These are phyloP conservation scores for Thereva unica DNA, from an alignment of 2,888 invertebrate species.

Conservation along the genomic window DNA sequence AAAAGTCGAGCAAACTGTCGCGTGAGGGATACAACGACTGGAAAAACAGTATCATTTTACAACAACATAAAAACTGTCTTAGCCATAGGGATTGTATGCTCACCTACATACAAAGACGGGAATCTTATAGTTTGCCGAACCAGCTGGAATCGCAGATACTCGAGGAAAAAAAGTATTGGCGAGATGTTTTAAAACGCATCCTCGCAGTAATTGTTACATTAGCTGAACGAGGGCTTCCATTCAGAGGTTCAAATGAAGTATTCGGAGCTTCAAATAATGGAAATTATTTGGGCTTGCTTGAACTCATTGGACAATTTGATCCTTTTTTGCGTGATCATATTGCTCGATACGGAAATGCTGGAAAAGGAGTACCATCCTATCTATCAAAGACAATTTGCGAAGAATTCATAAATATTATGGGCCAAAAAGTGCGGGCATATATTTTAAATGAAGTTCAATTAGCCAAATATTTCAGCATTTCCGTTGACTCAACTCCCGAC, in stretches of 20 bases:
- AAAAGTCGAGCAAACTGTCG: not conserved
- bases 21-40: constrained; percentile 1
- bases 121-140: not conserved
- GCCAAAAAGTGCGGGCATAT: not conserved
- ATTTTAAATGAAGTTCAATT: constrained; percentile 1
- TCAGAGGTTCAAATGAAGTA: constrained; percentile 19
- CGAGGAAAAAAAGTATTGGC: constrained; percentile 23
- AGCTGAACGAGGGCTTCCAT: constrained; percentile 27
- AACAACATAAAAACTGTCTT: not conserved
- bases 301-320: constrained; percentile 38
- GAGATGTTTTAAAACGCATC: constrained; percentile 10
- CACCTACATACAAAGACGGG: not conserved
- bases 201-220: constrained; percentile 11
- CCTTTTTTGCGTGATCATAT: constrained; percentile 29
- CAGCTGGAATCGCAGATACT: constrained; percentile 17
- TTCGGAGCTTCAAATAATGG: constrained; percentile 15
- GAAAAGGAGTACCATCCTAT: constrained; percentile 33
- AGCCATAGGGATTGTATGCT: not conserved
- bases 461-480: constrained; percentile 27
- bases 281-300: constrained; percentile 37
- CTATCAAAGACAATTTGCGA: constrained; percentile 36
- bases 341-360: constrained; percentile 16
- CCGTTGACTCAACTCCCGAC: constrained; percentile 20
- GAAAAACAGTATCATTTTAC: not conserved
- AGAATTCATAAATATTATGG: constrained; percentile 32